phyloP scores from a whole-genome alignment of 2,113 vertebrate species.

The Nannobrachium achirus region DNA sequence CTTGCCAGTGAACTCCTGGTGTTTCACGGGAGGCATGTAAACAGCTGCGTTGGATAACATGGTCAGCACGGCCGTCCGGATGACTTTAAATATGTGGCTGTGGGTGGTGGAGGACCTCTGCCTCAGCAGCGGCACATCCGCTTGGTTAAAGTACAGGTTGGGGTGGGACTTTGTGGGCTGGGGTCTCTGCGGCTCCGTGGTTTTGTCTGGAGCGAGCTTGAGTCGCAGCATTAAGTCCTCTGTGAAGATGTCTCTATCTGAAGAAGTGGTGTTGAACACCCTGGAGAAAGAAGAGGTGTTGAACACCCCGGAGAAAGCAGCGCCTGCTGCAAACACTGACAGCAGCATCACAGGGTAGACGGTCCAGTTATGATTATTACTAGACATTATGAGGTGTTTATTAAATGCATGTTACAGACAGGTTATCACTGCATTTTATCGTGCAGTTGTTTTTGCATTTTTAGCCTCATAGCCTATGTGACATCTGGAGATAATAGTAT shows the following conservation, averaged over 20 bases:
- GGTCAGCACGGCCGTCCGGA: constrained; percentile 84
- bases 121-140: constrained; percentile 84
- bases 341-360: constrained; percentile 80
- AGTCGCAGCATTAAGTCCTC: constrained; percentile 85
- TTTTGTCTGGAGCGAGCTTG: constrained; percentile 72
- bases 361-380: constrained; percentile 73
- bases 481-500: background rate
- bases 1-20: constrained; percentile 91
- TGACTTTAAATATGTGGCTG: constrained; percentile 89
- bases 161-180: constrained; percentile 78
- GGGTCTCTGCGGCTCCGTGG: constrained; percentile 73
- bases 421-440: constrained; percentile 15
- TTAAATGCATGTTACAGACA: constrained; percentile 18
- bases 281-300: constrained; percentile 69
- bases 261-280: constrained; percentile 80
- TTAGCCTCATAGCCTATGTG: constrained; percentile 2
- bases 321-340: constrained; percentile 67
- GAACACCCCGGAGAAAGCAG: constrained; percentile 75
- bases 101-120: constrained; percentile 90
- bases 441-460: background rate
- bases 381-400: constrained; percentile 83
- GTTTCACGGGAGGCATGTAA: constrained; percentile 92
- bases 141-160: constrained; percentile 87
- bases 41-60: constrained; percentile 89
- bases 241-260: constrained; percentile 85